Percentiles rank a stretch among this genome's conserved stretches.
phyloP scores from a whole-genome alignment of 2,113 vertebrate species.

The Phodopus roborovskii region DNA sequence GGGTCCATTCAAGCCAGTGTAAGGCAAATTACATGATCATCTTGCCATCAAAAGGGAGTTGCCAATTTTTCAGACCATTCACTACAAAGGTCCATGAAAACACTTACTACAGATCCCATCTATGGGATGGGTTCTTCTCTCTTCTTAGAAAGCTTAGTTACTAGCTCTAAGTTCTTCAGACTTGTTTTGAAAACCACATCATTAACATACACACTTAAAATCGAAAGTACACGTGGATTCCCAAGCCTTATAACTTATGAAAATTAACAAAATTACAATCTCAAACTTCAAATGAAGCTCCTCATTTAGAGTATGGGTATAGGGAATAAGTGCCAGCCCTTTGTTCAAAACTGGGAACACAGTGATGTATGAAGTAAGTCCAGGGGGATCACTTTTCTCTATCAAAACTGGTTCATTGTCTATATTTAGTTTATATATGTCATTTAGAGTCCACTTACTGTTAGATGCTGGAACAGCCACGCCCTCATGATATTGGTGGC shows the following conservation, averaged over 20 bases:
- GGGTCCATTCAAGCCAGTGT: constrained; percentile 78
- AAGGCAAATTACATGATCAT: constrained; percentile 73
- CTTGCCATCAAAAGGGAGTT: constrained; percentile 72
- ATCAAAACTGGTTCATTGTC: constrained; percentile 85
- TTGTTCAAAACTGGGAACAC: constrained; percentile 60
- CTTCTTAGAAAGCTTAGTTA: constrained; percentile 39
- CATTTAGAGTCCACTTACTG: constrained; percentile 94
- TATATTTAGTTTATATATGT: constrained; percentile 88
- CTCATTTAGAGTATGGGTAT: constrained; percentile 43
- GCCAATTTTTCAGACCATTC: constrained; percentile 64
- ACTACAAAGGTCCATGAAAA: constrained; percentile 50
- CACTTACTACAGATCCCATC: constrained; percentile 22
- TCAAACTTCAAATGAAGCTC: constrained; percentile 59
- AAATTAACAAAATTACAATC: constrained; percentile 77
- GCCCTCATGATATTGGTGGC: constrained; percentile 99
- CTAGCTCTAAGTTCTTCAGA: constrained; percentile 38
- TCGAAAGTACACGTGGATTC: constrained; percentile 67
- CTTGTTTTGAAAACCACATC: constrained; percentile 54
- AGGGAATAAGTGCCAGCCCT: constrained; percentile 56
- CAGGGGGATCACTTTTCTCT: constrained; percentile 68
- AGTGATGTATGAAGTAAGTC: constrained; percentile 72
- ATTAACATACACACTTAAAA: constrained; percentile 72
- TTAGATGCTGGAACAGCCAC: constrained; percentile 99
- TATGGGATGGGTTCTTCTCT: constrained; percentile 6
- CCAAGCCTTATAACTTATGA: constrained; percentile 59